Base-by-base conservation (phyloP, 2,113 vertebrate species). In the Percina caprodes region DNA sequence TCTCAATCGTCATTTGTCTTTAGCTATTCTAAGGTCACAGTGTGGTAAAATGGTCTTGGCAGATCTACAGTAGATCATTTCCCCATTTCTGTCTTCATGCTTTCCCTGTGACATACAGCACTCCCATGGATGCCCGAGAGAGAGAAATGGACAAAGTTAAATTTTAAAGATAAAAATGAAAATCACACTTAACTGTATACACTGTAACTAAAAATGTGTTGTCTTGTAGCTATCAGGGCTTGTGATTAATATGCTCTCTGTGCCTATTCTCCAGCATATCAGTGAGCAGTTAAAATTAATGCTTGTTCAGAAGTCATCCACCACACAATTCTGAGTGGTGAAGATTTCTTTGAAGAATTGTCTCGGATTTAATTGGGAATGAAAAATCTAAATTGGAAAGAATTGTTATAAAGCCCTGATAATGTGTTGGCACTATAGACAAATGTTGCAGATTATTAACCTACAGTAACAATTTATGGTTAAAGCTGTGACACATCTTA, bases 91-190 rank as follows among this genome's bases (percentile, higher is more conserved):
- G 78, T 91, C 58, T 70, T 85, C 84, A 81, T 83, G 52, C 69
- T 86, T 87, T 85, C 65, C 79, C 66, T 89, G 79, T 92, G 89
- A 89, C 85, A 78, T 73, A 60, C 33, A 48, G 63, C 35, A 39
- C 39, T 61, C 52, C 49, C 71, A 77, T 88, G 93, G 91, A 89
- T 86, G 59, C 83, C 90, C 83, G 81, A 76, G 89, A 85, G 89
- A 85, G 87, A 93, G 92, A 91, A 93, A 97, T 94, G 96, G 98
- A 97, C 97, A 94, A 97, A 98, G 97, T 96, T 98, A 96, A 96
- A 96, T 83, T 2, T 24, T 4, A 73, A 33, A 46, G 12, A 62
- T 58, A 1, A 30, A 65, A 65, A 21, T 63, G 45, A 30, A 16
- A 19, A 33, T 72, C n/a, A 58, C 16, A 52, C 7, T 58, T 35